Base-by-base conservation (phyloP, 2,888 invertebrate genomes). In the Amblyteles armatorius region DNA sequence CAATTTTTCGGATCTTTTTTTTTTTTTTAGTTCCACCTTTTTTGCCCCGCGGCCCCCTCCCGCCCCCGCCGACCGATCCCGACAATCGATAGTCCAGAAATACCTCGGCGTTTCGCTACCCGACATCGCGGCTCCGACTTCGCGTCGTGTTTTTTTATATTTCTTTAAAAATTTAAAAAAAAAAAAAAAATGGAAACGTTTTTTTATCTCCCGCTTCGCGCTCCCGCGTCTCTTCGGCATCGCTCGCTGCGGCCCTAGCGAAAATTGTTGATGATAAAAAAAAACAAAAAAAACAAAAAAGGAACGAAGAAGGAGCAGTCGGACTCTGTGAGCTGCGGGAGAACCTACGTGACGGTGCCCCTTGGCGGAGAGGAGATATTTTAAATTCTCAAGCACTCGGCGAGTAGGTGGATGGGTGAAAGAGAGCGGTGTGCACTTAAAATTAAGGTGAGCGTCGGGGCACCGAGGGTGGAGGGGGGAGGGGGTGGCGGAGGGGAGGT, bases 61-160 rank as follows among this genome's bases (percentile, higher is more conserved):
- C 55, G 16, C 63, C 36, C 44, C 69, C 71, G n/a, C 68, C 22
- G 79, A 33, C 71, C 60, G 19, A 63, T 72, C 69, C n/a, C 40
- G 40, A 74, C 82, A 77, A 85, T 84, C 81, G 84, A 80, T 83
- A 74, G 67, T 72, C 80, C 72, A 67, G 78, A 73, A 78, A 77
- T 81, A 72, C 77, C 72, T 60, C 50, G 19, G 60, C 63, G 78
- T 79, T 72, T 76, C 71, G 67, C 76, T 68, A 36, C 65, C 60
- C 74, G 71, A 65, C 57, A 71, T 57, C 52, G 55, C 65, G 7
- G 40, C 63, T 19, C 78, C 63, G 74, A 69, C 79, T n/a, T 63
- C 48, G 55, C n/a, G 77, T 80, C 72, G 40, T 67, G 40, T 36
- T 65, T 52, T 19, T 67, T 40, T 57, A 11, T 19, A 19, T 19